Base-by-base conservation (phyloP, 37 sponge, comb jelly and placozoan genomes). In the Haliclona indistincta region DNA sequence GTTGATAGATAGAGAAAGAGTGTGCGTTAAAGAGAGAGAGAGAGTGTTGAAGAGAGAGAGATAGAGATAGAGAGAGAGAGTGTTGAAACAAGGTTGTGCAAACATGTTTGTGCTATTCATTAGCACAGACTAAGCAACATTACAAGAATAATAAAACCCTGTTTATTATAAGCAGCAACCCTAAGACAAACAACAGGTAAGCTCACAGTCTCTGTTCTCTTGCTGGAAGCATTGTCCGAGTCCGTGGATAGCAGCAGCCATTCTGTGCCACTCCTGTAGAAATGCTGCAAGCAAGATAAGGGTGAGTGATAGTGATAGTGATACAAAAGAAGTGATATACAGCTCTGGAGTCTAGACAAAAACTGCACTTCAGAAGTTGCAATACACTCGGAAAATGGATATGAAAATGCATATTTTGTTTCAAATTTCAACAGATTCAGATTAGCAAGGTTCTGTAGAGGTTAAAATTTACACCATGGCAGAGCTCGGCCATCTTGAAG, bases 201-300 rank as follows among this genome's bases (percentile, higher is more conserved):
- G 38, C 92, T 75, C 52, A 91, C 92, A 86, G 19, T 80, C 76
- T 43, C 69, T 58, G 28, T 82, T 54, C 71, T 88, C 93, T 63
- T 73, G 64, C 10, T 37, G 54, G 38, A 93, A 93, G 36, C 79
- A 77, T 20, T 55, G 43, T 13, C 73, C 74, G 28, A 93, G 56
- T 38, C 70, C 80, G 29, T 61, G 70, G 25, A 93, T 53, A 10
- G 84, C 89, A 17, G 66, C 60, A 0, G 89, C 77, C 79, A 93
- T 84, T 54, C 70, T 80, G 61, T 93, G 77, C 34, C 64, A 88
- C 78, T 93, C 93, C 0, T 64, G 63, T 73, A 74, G 79, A 52
- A 93, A 84, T 7, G 89, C 93, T 93, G 54, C 7, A 76, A 7
- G 66, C 20, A n/a, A 3, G 5, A 36, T 23, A 54, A 8, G 23